These are phyloP conservation scores for Pardosa pseudoannulata DNA, from an alignment of 2,888 invertebrate species.

Conservation along the genomic window DNA sequence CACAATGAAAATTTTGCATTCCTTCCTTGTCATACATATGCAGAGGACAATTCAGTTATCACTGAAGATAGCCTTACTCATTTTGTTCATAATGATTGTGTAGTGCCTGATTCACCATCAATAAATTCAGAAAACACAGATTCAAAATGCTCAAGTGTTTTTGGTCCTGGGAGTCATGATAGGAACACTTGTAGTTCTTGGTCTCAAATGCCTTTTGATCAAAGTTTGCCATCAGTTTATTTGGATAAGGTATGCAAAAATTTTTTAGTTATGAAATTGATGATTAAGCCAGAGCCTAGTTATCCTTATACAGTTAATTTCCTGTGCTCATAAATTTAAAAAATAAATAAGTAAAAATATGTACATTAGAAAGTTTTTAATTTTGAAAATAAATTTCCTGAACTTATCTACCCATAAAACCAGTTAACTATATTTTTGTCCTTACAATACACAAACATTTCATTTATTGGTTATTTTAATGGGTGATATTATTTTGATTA, in stretches of 20 bases:
- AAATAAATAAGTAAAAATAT: no score
- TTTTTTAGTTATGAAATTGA: no score
- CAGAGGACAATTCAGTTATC: constrained; percentile 14
- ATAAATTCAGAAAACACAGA: neutral
- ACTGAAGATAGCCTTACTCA: constrained; percentile 30
- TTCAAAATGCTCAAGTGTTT: constrained; percentile 29
- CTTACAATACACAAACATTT: no score
- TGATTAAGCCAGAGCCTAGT: no score
- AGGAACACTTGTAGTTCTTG: constrained; percentile 27
- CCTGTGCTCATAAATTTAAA: no score
- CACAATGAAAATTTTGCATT: constrained; percentile 16
- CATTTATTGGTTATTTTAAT: no score
- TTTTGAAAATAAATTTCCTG: no score
- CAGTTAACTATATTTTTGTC: no score
- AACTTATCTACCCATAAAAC: no score
- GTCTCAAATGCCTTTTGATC: constrained; percentile 28
- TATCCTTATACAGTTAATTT: no score
- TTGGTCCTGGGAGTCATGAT: constrained; percentile 27
- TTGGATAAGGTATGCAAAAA: constrained; percentile 31
- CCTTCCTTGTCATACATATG: constrained; percentile 14
- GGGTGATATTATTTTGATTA: no score
- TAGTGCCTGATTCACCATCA: constrained; percentile 18
- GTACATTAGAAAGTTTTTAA: no score
- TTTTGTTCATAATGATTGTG: constrained; percentile 29
- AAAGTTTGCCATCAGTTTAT: constrained; percentile 27